A percentile compares a stretch with the other conserved stretches of the same genome.
Conservation (phyloP, 2,888 invertebrate species). For the Trachelus troglodyta region DNA sequence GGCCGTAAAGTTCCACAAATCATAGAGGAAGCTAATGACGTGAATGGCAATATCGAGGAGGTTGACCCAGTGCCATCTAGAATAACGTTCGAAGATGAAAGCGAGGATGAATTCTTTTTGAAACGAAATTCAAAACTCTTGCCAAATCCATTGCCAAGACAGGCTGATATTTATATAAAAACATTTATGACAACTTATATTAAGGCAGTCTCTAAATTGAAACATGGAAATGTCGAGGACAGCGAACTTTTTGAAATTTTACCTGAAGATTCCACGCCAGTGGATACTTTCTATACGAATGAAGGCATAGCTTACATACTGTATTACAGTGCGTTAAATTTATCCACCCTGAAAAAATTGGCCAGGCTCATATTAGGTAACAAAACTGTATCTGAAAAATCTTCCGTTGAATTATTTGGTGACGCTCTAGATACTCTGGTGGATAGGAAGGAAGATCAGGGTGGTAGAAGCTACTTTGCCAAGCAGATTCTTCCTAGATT, state of each 20-base stretch:
- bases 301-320: constrained; percentile 72
- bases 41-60: constrained; percentile 41
- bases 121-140: constrained; percentile 69
- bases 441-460: constrained; percentile 47
- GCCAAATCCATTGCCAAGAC: constrained; percentile 68
- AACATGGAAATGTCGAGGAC: constrained; percentile 12
- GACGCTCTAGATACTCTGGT: constrained; percentile 63
- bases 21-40: constrained; percentile 63
- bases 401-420: constrained; percentile 66
- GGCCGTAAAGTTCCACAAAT: constrained; percentile 68
- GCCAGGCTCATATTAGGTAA: constrained; percentile 69
- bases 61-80: constrained; percentile 32
- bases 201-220: constrained; percentile 52
- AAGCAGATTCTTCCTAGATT: not conserved
- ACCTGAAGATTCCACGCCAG: constrained; percentile 66
- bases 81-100: constrained; percentile 65
- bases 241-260: constrained; percentile 28
- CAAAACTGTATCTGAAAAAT: constrained; percentile 56
- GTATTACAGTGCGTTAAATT: constrained; percentile 71
- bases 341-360: constrained; percentile 68
- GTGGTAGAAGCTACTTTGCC: not conserved
- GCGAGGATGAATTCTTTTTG: constrained; percentile 62
- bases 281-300: constrained; percentile 72
- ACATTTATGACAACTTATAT: constrained; percentile 73
- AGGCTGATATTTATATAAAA: constrained; percentile 62